phyloP scores from a whole-genome alignment of 2,888 invertebrate species.

The Hipparchia semele region DNA sequence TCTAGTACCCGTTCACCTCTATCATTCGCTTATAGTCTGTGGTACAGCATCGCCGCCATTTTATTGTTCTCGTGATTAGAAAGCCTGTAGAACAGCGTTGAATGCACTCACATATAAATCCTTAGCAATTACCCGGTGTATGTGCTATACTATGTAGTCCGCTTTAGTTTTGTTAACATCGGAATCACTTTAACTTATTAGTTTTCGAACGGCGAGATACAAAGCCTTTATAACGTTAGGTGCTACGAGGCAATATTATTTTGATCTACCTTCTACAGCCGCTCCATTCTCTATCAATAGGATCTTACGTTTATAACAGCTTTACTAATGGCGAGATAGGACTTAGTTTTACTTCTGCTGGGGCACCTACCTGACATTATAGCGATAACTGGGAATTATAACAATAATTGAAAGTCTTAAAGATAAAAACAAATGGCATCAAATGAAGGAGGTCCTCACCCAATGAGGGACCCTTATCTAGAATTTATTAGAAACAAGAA shows the following conservation, averaged over 20 bases:
- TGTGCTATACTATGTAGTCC: constrained; percentile 17
- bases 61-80: constrained; percentile 56
- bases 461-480: too few species aligned
- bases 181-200: constrained; percentile 30
- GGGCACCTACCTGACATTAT: too few species aligned
- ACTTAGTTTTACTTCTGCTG: too few species aligned
- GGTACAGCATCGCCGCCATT: constrained; percentile 39
- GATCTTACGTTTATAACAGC: too few species aligned
- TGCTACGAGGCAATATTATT: background rate
- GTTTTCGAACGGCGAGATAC: constrained; percentile 8
- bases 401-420: too few species aligned
- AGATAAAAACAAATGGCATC: too few species aligned
- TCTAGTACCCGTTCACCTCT: background rate
- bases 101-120: constrained; percentile 45
- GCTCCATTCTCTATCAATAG: too few species aligned
- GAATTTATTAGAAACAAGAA: too few species aligned
- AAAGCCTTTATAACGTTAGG: constrained; percentile 3
- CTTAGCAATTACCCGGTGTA: constrained; percentile 30
- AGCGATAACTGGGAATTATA: too few species aligned
- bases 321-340: too few species aligned
- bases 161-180: constrained; percentile 34
- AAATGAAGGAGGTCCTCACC: too few species aligned
- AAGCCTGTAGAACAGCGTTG: constrained; percentile 45
- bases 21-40: background rate
- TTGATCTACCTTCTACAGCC: too few species aligned